Base-by-base conservation (phyloP, 2,113 vertebrate species). In the Cisticola juncidis region DNA sequence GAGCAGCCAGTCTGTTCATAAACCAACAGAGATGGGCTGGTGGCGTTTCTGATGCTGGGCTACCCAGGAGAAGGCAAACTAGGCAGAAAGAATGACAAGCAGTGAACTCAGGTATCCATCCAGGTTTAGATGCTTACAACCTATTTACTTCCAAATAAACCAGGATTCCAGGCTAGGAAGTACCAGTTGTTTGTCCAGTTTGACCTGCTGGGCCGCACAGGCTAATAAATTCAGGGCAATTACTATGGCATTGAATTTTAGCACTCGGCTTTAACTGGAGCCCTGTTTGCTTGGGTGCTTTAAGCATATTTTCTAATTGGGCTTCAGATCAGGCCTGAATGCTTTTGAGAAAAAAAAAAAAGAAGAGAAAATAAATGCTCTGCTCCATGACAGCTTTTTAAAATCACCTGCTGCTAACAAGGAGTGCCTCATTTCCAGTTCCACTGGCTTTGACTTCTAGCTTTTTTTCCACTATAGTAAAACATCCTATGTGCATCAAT, bases 331-430 rank as follows among this genome's bases (percentile, higher is more conserved):
- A 58, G 60, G 35, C 51, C 64, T 73, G 72, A 86, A n/a, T 60
- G 28, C 36, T 79, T 88, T 18, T 44, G 54, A 83, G 31, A 4
- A 24, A 29, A 51, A 44, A 38, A 18, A 50, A 38, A 57, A n/a
- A n/a, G n/a, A n/a, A n/a, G n/a, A n/a, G n/a, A n/a, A 57, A 31
- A 45, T 12, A 82, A 61, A 50, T 54, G 69, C 51, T 78, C 19
- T 21, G 6, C 47, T 84, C 44, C 1, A 1, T 64, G 44, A 42
- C 65, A 84, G 56, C 38, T 86, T 84, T 57, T 86, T 94, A 88
- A 71, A 89, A 84, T 92, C 84, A 68, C 73, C 57, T 84, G 60
- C 72, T 89, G 42, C 56, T 86, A 78, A 42, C 14, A 65, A 66
- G 50, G 19, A 44, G 31, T 62, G 47, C 86, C 42, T 91, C 38